A percentile compares a stretch with the other conserved stretches of the same genome.
Evolutionary conservation across 2,888 invertebrate genomes (phyloP).

Genomic region (Parelbella ahira): DNA sequence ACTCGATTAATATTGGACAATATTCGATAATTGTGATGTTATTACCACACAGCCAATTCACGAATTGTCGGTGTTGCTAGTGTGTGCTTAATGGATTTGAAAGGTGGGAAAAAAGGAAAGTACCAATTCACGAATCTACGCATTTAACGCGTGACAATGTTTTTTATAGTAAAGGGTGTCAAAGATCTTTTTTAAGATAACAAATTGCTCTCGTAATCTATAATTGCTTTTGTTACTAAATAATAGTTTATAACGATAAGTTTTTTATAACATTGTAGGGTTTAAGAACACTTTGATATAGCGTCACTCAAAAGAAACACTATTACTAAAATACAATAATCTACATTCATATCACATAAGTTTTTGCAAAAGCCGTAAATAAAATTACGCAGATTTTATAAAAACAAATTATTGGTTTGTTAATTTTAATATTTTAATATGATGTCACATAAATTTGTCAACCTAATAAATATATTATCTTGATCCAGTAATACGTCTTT

Average conservation of each 20-base stretch:
- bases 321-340: too few species aligned
- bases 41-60: slow-evolving; percentile 12
- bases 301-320: too few species aligned
- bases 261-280: too few species aligned
- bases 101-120: slow-evolving; percentile 18
- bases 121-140: slow-evolving; percentile 9
- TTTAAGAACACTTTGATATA: too few species aligned
- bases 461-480: too few species aligned
- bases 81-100: slow-evolving; percentile 18
- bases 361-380: too few species aligned
- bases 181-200: slow-evolving; percentile 9
- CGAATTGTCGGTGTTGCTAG: slow-evolving; percentile 3
- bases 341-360: too few species aligned
- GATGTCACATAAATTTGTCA: too few species aligned
- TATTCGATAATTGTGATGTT: slow-evolving; percentile 17
- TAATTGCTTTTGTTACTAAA: slow-evolving; percentile 7
- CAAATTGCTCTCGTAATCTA: neutral
- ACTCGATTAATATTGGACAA: slow-evolving; percentile 21
- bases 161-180: slow-evolving; percentile 4
- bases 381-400: too few species aligned
- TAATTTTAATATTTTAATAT: too few species aligned
- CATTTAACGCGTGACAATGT: slow-evolving; percentile 14
- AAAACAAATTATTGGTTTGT: too few species aligned
- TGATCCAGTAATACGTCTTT: too few species aligned
- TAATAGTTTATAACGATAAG: neutral